phyloP scores from a whole-genome alignment of 2,113 vertebrate genomes.

The Pavo muticus region DNA sequence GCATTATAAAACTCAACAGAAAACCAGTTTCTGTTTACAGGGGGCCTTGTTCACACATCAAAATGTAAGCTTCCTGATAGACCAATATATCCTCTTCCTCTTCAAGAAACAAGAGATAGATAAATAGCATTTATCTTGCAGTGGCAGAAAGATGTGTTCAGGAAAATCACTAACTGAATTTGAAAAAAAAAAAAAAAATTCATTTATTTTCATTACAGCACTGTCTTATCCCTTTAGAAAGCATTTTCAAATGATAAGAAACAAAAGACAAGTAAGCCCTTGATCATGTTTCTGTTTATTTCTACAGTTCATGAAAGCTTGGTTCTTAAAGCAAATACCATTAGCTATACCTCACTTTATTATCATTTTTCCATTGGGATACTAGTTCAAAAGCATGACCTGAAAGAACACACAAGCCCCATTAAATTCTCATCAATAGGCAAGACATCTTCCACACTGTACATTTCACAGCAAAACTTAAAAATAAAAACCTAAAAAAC shows the following conservation, averaged over 20 bases:
- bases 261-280: neutral
- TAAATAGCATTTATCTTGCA: neutral
- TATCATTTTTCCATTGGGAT: neutral
- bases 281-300: neutral
- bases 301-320: neutral
- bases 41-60: neutral
- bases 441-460: neutral
- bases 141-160: neutral
- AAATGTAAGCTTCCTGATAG: neutral
- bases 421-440: neutral
- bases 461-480: neutral
- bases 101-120: neutral
- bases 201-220: neutral
- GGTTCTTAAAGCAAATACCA: neutral
- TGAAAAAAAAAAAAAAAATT: neutral
- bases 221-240: neutral
- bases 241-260: neutral
- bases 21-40: neutral
- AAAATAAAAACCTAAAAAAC: neutral
- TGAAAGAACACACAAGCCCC: neutral
- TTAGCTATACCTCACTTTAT: neutral
- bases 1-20: neutral
- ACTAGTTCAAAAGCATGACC: neutral
- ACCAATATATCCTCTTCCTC: neutral
- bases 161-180: neutral